These are phyloP conservation scores for Apodemus sylvaticus DNA, from an alignment of 2,113 vertebrate species.

Conservation along the genomic window DNA sequence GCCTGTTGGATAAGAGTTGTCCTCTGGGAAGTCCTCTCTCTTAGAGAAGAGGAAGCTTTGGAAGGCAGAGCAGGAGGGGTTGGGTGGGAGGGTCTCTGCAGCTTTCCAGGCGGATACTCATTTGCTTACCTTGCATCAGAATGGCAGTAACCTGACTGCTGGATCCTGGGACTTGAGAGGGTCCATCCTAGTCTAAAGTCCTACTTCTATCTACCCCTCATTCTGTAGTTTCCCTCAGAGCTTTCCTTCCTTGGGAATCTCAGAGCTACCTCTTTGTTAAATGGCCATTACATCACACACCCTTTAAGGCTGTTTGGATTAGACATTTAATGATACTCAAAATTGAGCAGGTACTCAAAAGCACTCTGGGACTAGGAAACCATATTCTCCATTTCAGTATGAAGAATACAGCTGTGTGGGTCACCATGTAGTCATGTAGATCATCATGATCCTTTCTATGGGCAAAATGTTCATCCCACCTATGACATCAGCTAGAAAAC, in stretches of 20 bases:
- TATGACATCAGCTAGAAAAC: neutral
- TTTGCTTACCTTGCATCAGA: neutral
- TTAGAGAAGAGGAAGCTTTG: neutral
- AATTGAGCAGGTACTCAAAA: neutral
- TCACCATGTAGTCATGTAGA: neutral
- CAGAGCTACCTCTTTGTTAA: neutral
- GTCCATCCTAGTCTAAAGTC: neutral
- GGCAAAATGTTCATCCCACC: neutral
- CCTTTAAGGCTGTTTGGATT: neutral
- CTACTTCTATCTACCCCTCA: neutral
- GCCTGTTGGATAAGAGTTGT: neutral
- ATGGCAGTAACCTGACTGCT: too few relatives aligned
- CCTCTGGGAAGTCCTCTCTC: neutral
- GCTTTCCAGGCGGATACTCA: rapidly evolving
- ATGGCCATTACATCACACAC: neutral
- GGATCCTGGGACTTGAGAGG: neutral
- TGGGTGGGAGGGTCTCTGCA: rapidly evolving
- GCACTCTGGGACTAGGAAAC: neutral
- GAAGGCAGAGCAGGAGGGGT: neutral
- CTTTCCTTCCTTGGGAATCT: neutral
- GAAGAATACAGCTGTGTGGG: neutral
- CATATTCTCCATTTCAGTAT: neutral
- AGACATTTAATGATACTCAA: neutral
- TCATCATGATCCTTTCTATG: neutral
- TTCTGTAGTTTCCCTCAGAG: rapidly evolving